Base-by-base conservation (phyloP, 2,888 invertebrate genomes). In the Abrostola tripartita region DNA sequence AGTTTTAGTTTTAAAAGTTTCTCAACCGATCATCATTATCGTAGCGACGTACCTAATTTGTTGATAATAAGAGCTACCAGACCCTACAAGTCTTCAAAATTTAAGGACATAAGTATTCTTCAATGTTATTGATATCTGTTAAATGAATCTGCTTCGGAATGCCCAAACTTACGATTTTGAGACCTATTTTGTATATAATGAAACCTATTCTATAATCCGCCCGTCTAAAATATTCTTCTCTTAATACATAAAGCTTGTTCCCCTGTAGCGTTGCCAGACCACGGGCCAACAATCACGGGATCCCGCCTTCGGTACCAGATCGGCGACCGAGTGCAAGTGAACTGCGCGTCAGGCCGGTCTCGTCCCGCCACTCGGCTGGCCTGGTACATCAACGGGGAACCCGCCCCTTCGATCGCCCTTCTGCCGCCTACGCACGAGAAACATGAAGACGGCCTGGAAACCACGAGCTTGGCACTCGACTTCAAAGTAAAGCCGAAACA, bases 321-420 rank as follows among this genome's bases (percentile, higher is more conserved):
- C 71, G 97, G 97, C 11, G 98, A 98, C 88, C 95, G 96, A 53
- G 97, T 98, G 40, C 96, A 96, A 73, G 97, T 98, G 77, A 98
- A 97, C 93, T 98, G 98, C 93, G 97, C 97, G 6, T 98, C 98
- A 42, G 97, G 97, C 12, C 95, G 96, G 77, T 98, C 98, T 51
- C 96, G 97, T 83, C 98, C 98, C 6, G 97, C 97, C 11, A 97
- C 98, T 64, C 96, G 96, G 84, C 96, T 98, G 61, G 96, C 96
- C 78, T 98, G 98, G 98, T 97, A 97, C 95, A 97, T 98, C 91
- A 98, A 98, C 91, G 97, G 97, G 37, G 97, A 97, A 86, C 97
- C 96, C 78, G 96, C 96, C 40, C 96, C 96, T 40, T 79, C 95
- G 4, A 84, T 87, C 5, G 92, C 95, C 6, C 86, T 96, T 65